Evolutionary conservation across 2,113 vertebrate genomes (phyloP).

Genomic region (Madoqua kirkii): DNA sequence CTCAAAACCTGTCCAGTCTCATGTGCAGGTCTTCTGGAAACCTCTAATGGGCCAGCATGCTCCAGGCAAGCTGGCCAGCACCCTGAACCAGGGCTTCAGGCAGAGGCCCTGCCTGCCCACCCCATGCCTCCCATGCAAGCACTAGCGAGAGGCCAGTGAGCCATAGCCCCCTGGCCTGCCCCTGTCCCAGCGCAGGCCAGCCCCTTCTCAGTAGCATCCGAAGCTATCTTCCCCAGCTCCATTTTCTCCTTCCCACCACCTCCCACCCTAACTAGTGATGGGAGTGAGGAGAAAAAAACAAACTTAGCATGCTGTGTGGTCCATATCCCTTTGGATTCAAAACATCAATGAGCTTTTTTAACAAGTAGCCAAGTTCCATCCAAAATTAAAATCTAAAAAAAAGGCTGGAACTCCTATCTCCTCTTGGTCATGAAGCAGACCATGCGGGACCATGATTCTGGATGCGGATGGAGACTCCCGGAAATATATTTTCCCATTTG

Average conservation of each 20-base stretch:
- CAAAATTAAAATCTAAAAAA: not conserved
- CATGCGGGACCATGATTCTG: not conserved
- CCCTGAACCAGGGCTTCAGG: too few relatives aligned
- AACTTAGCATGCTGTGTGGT: not conserved
- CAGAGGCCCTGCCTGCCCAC: not conserved
- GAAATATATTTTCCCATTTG: not conserved
- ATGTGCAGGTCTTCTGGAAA: not conserved
- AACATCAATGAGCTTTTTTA: not conserved
- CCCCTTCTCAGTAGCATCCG: not conserved
- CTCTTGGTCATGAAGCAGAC: not conserved
- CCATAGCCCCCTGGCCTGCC: not conserved
- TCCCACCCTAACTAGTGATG: not conserved
- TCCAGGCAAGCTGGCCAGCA: not conserved
- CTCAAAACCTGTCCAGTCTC: not conserved
- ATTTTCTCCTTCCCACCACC: not conserved
- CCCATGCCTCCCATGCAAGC: accelerated
- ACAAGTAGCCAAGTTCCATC: not conserved
- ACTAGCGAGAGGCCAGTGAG: not conserved
- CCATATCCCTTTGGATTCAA: not conserved
- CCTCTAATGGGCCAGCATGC: not conserved
- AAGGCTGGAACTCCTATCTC: not conserved
- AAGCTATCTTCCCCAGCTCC: not conserved
- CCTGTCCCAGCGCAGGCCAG: not conserved
- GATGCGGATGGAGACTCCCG: accelerated
- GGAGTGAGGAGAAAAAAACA: not conserved